Evolutionary conservation across 2,888 invertebrate species (phyloP).

Genomic region (Pseudococcus viburni): DNA sequence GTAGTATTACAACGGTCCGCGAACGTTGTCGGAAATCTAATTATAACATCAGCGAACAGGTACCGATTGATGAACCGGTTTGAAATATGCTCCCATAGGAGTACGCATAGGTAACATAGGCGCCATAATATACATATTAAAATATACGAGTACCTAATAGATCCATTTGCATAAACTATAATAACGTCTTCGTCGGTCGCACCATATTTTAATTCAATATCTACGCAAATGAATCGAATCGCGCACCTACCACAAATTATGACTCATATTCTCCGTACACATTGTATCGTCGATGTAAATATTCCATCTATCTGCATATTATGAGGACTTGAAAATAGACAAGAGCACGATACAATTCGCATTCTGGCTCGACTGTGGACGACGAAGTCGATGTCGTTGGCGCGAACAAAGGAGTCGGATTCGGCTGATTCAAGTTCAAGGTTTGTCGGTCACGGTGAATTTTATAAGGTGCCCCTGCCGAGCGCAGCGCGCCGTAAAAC

Average conservation of each 20-base stretch:
- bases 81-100: neutral
- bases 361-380: neutral
- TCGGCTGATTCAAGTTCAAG: constrained; percentile 50
- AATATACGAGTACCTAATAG: neutral
- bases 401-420: constrained; percentile 28
- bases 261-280: no score
- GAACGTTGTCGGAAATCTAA: constrained; percentile 25
- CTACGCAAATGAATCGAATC: neutral
- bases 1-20: neutral
- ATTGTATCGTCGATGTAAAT: neutral
- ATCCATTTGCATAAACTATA: neutral
- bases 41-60: constrained; percentile 18
- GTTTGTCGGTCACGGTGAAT: constrained; percentile 57
- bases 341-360: neutral
- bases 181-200: neutral
- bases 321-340: neutral
- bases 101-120: neutral
- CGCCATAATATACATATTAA: neutral
- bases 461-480: constrained; percentile 30
- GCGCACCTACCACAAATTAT: neutral
- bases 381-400: neutral
- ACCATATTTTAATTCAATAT: no score
- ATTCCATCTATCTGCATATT: neutral
- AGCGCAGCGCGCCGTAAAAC: constrained; percentile 23
- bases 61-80: constrained; percentile 30